Evolutionary conservation across 2,113 vertebrate species (phyloP), one percentile per base, ranked within the genome.

Genomic region (Campylomormyrus numenius): DNA sequence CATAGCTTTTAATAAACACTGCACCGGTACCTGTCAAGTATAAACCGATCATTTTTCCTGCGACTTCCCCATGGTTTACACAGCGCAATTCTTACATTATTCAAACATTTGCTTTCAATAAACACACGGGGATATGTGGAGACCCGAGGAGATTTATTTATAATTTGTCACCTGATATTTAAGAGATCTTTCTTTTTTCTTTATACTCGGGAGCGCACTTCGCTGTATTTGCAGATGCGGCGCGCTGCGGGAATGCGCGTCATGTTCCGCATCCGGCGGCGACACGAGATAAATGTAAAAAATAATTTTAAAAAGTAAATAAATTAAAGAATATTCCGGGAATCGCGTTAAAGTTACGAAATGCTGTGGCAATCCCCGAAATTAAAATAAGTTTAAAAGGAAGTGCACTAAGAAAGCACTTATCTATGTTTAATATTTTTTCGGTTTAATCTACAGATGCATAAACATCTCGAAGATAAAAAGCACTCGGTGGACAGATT

Each of bases 391-490:
- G 90, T 91, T 91, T 89, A 83, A 90, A 90, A 92, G 91, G 88
- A 91, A 91, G 90, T 89, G 91, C 62, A 89, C 90, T 91, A 90
- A 91, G 91, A 89, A 80, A 93, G 92, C 89, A 92, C 92, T 93
- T 93, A 93, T 93, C 93, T 95, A 93, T 93, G 94, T 96, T 93
- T 92, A 94, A 93, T 94, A 92, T 94, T 93, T 94, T 95, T 96
- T 93, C 93, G 92, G 93, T 93, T 94, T 94, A 94, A 96, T 94
- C 92, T 94, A 94, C 92, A 94, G 92, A 94, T 95, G 92, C 91
- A 94, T 95, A 95, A 96, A 96, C 95, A 97, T 94, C 91, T 94
- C 92, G 92, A 93, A 95, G 95, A 96, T 96, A 95, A 96, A 96
- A 95, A 93, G 93, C 93, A 96, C 96, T 96, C 94, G 95, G 93